Conservation (phyloP, 2,113 vertebrate genomes). For the Nannospalax galili region DNA sequence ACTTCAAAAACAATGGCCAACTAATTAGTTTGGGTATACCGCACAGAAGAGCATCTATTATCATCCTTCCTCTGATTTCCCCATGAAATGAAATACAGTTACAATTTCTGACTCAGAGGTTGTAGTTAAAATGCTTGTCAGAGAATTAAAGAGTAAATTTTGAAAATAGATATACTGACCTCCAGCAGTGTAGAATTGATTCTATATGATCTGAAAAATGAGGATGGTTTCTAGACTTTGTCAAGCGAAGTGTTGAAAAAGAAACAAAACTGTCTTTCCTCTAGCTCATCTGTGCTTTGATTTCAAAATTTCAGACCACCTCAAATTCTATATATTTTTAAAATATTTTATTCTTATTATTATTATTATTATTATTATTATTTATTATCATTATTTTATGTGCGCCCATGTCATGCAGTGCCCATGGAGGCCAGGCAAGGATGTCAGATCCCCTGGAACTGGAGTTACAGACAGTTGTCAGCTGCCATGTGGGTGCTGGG, state of each 20-base stretch:
- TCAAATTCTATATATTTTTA: no score
- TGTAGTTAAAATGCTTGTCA: background rate
- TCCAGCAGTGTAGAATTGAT: background rate
- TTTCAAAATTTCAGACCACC: background rate
- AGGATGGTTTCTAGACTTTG: background rate
- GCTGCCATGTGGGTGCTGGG: no score
- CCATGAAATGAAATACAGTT: background rate
- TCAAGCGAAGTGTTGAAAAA: background rate
- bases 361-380: no score
- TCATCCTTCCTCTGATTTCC: no score
- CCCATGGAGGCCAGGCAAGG: no score
- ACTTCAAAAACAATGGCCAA: background rate
- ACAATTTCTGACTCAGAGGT: background rate
- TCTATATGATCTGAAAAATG: background rate
- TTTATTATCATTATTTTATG: no score
- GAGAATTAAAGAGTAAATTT: background rate
- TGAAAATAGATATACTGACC: background rate
- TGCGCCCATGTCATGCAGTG: no score
- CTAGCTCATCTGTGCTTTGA: background rate
- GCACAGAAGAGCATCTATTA: background rate
- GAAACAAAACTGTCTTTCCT: background rate
- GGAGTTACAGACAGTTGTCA: no score
- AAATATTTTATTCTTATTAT: no score
- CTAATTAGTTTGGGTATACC: background rate
- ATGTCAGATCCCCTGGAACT: no score